Percentiles rank a stretch among this genome's conserved stretches.
phyloP scores from a whole-genome alignment of 2,888 invertebrate species.

The Drosophila testacea region DNA sequence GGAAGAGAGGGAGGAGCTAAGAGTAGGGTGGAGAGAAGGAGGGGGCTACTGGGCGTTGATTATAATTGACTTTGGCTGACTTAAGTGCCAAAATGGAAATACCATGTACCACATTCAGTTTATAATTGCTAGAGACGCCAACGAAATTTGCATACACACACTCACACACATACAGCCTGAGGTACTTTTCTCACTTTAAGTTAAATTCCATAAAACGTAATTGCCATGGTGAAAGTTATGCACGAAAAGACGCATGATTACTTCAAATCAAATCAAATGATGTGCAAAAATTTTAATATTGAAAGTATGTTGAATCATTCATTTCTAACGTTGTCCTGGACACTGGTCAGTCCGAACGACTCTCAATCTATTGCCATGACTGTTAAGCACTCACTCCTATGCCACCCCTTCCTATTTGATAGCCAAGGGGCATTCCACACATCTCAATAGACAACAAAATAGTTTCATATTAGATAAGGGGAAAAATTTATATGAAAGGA shows the following conservation, averaged over 20 bases:
- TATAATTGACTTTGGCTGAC: conserved; percentile 85
- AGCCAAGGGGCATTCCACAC: conserved; percentile 33
- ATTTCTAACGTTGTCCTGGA: conserved; percentile 63
- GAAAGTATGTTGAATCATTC: conserved; percentile 14
- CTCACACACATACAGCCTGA: conserved; percentile 6
- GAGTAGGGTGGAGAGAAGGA: background rate
- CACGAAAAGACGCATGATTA: conserved; percentile 48
- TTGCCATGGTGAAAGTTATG: conserved; percentile 38
- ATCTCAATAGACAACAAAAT: conserved; percentile 26
- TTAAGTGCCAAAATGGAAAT: conserved; percentile 85
- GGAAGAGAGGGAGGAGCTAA: background rate
- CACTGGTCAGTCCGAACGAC: conserved; percentile 62
- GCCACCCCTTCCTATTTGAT: background rate
- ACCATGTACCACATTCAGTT: conserved; percentile 78
- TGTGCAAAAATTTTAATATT: conserved; percentile 72
- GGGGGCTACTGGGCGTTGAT: conserved; percentile 60
- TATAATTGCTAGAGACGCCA: conserved; percentile 49
- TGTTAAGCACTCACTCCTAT: conserved; percentile 47
- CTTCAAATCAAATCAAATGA: conserved; percentile 73
- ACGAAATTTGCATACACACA: conserved; percentile 26
- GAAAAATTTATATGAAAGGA: conserved; percentile 1
- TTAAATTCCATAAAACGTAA: background rate
- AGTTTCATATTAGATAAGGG: conserved; percentile 33
- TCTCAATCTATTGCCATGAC: conserved; percentile 65
- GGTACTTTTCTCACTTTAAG: conserved; percentile 45